phyloP scores from a whole-genome alignment of 2,113 vertebrate species.

The Oceanites oceanicus region DNA sequence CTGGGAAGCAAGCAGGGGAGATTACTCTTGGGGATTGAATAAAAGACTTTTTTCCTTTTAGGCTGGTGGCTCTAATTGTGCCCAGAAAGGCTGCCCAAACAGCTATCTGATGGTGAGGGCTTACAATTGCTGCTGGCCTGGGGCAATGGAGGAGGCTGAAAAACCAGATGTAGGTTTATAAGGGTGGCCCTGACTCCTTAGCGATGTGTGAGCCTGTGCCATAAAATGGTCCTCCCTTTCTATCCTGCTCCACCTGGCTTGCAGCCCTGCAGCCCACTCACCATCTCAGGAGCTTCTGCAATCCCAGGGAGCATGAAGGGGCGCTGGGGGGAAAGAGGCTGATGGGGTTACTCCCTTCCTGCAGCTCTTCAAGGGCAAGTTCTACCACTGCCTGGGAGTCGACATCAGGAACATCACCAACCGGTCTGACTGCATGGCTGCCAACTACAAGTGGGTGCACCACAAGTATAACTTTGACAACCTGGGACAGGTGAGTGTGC shows the following conservation, averaged over 20 bases:
- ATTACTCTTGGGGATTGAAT: not conserved
- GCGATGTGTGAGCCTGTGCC: not conserved
- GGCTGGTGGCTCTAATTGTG: not conserved
- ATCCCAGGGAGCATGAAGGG: not conserved
- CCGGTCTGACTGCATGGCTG: slow-evolving; percentile 90
- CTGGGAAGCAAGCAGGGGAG: not conserved
- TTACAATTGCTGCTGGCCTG: not conserved
- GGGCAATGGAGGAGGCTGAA: not conserved
- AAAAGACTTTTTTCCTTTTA: not conserved
- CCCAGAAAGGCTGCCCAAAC: not conserved
- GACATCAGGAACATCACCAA: slow-evolving; percentile 98
- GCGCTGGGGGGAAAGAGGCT: not conserved
- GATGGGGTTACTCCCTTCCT: not conserved
- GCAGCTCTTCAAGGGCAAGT: slow-evolving; percentile 98
- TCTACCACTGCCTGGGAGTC: slow-evolving; percentile 92
- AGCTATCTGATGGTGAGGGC: not conserved
- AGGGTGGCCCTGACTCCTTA: not conserved
- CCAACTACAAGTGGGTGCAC: slow-evolving; percentile 97
- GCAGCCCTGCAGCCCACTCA: not conserved
- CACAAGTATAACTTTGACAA: slow-evolving; percentile 99
- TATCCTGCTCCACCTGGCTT: not conserved
- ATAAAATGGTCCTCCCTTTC: not conserved
- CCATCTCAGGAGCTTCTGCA: not conserved
- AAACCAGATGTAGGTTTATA: not conserved
- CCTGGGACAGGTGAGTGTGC: slow-evolving; percentile 87